Conservation (phyloP, 2,797 vertebrate species). For the Hylomyscus alleni region DNA sequence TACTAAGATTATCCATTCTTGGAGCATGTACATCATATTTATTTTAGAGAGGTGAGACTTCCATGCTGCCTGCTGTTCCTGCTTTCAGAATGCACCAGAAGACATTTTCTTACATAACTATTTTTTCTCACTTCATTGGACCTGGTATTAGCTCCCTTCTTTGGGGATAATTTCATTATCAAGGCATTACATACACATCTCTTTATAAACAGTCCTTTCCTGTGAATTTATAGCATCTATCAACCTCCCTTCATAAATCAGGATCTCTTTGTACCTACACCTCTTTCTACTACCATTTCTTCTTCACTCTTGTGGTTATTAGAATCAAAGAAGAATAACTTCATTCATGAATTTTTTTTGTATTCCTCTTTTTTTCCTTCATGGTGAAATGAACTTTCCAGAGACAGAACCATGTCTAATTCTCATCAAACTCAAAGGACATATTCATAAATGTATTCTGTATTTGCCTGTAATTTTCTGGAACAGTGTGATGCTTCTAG, state of each 20-base stretch:
- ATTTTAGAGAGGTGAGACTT: slow-evolving; percentile 45
- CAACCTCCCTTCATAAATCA: background rate
- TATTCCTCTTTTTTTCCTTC: background rate
- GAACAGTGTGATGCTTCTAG: background rate
- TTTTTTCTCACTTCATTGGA: slow-evolving; percentile 1
- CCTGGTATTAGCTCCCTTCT: background rate
- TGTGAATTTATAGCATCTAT: background rate
- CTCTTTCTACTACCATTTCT: background rate
- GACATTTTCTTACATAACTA: background rate
- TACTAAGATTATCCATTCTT: background rate
- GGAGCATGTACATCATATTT: background rate
- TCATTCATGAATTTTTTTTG: background rate
- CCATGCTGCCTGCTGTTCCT: background rate
- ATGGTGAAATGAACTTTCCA: background rate
- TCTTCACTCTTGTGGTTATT: background rate
- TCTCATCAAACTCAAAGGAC: background rate
- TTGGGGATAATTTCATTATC: background rate
- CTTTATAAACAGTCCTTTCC: background rate
- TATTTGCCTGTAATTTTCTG: slow-evolving; percentile 46
- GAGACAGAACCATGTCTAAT: background rate
- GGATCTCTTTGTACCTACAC: background rate
- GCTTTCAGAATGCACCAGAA: background rate
- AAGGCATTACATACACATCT: background rate
- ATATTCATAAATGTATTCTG: slow-evolving; percentile 31
- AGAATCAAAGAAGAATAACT: background rate